phyloP scores from a whole-genome alignment of 1,140 invertebrate genomes.

The Trichoplusia ni region DNA sequence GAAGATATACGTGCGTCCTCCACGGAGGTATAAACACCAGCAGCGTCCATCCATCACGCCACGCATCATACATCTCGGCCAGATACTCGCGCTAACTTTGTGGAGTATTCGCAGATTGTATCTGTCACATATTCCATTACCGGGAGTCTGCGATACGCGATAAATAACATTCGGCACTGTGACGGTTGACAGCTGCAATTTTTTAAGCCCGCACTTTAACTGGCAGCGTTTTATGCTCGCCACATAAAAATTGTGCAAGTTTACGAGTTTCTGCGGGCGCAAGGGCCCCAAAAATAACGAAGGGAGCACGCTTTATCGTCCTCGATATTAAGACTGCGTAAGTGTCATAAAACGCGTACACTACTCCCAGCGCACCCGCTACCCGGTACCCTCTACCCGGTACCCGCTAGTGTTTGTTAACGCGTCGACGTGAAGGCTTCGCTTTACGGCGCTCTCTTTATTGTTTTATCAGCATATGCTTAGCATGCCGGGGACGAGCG shows the following conservation, averaged over 20 bases:
- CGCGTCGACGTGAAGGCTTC: slow-evolving; percentile 14
- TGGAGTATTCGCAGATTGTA: neutral
- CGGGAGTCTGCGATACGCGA: neutral
- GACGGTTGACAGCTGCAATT: slow-evolving; percentile 23
- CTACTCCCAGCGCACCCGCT: too few species aligned
- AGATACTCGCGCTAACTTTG: too few species aligned
- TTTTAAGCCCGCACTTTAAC: slow-evolving; percentile 6
- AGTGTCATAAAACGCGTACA: slow-evolving; percentile 29
- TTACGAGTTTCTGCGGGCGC: slow-evolving; percentile 12
- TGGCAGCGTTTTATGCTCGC: slow-evolving; percentile 8
- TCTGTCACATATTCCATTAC: neutral
- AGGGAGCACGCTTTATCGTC: slow-evolving; percentile 3
- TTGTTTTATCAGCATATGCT: slow-evolving; percentile 30
- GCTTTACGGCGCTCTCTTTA: slow-evolving; percentile 17
- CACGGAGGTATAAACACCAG: too few species aligned
- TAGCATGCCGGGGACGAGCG: slow-evolving; percentile 3
- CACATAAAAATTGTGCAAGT: slow-evolving; percentile 21
- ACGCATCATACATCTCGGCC: too few species aligned
- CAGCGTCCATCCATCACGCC: too few species aligned
- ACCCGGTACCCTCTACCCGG: too few species aligned
- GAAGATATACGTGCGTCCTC: too few species aligned
- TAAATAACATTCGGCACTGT: slow-evolving; percentile 3
- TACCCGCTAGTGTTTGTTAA: slow-evolving; percentile 21
- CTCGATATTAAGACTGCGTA: slow-evolving; percentile 23
- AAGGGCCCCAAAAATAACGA: neutral